Evolutionary conservation across 1,140 invertebrate genomes (phyloP), one percentile per base, ranked within the genome.

Genomic region (Acromyrmex charruanus): DNA sequence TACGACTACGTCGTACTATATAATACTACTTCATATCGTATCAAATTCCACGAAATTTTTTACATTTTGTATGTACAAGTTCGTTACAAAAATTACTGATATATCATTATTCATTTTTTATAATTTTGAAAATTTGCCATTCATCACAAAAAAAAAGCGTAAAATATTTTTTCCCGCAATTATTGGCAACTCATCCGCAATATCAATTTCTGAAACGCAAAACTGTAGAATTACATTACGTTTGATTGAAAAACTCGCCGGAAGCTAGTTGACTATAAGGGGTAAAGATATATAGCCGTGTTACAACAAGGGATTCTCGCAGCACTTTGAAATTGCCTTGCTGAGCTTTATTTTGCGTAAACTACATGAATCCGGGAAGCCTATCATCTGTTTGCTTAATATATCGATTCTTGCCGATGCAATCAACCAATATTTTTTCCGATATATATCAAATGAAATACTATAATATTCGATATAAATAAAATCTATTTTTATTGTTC

Each of bases 161-260:
- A 12, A 65, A 65, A 31, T 31, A 51, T 9, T 51, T 28, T 77
- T 77, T 49, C 18, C 7, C 2, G 49, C 39, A 10, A 2, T 79
- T 65, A 35, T 25, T 31, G 18, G 7, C n/a, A 28, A n/a, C 10
- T 65, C 80, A 59, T 75, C 49, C 18, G 69, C 69, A 66, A 69
- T 80, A 55, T n/a, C 82, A 88, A 88, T 84, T 89, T 82, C 31
- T 72, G 31, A 28, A 63, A 21, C 21, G 53, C 44, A 66, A 84
- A 77, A 68, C 31, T n/a, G 65, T 72, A 28, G 25, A 90, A 65
- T 87, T 89, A 84, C 84, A 90, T 79, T 90, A 68, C 35, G 55
- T 61, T 82, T 25, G 80, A 75, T 84, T 75, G 69, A 21, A 16
- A 74, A 51, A 35, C 16, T 14, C 44, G 25, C 3, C 55, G 9